Evolutionary conservation across 2,113 vertebrate genomes (phyloP).

Genomic region (Meriones unguiculatus): DNA sequence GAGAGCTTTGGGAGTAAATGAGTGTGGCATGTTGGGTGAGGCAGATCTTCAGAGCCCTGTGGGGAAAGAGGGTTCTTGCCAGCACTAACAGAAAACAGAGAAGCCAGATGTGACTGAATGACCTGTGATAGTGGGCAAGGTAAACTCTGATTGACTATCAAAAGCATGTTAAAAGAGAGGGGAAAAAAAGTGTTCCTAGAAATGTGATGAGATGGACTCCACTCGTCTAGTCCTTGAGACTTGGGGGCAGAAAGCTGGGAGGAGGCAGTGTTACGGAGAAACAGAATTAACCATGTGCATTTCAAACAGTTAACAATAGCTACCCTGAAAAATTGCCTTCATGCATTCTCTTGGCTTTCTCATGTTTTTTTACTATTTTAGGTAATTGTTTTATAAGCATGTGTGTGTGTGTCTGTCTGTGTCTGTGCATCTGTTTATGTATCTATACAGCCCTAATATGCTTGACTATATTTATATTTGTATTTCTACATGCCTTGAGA

Average conservation of each 20-base stretch:
- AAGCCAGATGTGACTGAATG: too few species aligned
- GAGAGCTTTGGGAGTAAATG: not conserved
- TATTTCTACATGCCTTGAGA: not conserved
- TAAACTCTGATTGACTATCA: not conserved
- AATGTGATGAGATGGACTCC: not conserved
- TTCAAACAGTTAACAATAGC: not conserved
- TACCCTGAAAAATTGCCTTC: not conserved
- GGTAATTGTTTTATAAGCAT: not conserved
- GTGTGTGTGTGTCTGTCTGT: not conserved
- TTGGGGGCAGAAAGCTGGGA: not conserved
- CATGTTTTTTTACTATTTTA: not conserved
- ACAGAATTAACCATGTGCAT: too few species aligned
- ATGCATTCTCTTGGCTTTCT: not conserved
- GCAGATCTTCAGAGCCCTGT: not conserved
- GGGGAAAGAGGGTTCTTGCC: not conserved
- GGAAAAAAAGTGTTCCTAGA: not conserved
- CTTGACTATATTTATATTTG: not conserved
- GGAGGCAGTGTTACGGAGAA: too few species aligned
- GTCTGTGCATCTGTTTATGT: not conserved
- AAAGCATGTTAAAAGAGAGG: not conserved
- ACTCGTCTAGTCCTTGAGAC: not conserved
- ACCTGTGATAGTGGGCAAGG: not conserved
- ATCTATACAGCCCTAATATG: too few species aligned
- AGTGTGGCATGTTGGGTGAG: not conserved
- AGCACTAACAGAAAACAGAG: not conserved